Evolutionary conservation across 2,888 invertebrate genomes (phyloP).

Genomic region (Gandaritis pyraliata): DNA sequence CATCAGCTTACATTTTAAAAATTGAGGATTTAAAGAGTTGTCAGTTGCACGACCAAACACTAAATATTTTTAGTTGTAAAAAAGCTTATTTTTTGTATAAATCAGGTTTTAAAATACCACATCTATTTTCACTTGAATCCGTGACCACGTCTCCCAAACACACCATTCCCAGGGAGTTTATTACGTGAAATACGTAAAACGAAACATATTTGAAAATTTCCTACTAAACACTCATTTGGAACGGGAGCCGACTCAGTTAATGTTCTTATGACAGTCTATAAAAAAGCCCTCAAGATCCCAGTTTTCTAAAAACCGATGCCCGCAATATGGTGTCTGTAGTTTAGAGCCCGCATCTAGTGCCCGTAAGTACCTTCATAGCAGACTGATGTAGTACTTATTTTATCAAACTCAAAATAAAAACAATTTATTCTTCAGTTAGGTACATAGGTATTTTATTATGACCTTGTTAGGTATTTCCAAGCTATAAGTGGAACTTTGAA

Average conservation of each 20-base stretch:
- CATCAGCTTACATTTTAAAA: no score
- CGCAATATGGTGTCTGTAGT: neutral
- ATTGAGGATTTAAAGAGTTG: no score
- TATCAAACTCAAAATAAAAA: no score
- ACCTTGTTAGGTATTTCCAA: no score
- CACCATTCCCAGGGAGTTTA: conserved; percentile 65
- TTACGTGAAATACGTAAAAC: conserved; percentile 64
- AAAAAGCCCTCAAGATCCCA: conserved; percentile 43
- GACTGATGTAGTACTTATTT: no score
- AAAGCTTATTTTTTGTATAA: no score
- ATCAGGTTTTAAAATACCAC: neutral
- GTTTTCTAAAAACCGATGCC: neutral
- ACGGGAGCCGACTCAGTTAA: conserved; percentile 54
- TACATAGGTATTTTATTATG: no score
- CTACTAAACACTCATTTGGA: conserved; percentile 49
- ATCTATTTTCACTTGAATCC: neutral
- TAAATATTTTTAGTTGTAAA: no score
- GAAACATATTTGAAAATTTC: conserved; percentile 64
- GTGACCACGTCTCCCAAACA: conserved; percentile 44
- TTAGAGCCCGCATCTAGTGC: neutral
- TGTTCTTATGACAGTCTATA: conserved; percentile 57
- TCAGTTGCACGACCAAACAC: no score
- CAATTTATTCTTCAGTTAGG: no score
- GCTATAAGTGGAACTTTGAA: no score
- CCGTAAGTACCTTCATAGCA: no score